Conservation (phyloP, 2,113 vertebrate species). For the Sinocyclocheilus anshuiensis region DNA sequence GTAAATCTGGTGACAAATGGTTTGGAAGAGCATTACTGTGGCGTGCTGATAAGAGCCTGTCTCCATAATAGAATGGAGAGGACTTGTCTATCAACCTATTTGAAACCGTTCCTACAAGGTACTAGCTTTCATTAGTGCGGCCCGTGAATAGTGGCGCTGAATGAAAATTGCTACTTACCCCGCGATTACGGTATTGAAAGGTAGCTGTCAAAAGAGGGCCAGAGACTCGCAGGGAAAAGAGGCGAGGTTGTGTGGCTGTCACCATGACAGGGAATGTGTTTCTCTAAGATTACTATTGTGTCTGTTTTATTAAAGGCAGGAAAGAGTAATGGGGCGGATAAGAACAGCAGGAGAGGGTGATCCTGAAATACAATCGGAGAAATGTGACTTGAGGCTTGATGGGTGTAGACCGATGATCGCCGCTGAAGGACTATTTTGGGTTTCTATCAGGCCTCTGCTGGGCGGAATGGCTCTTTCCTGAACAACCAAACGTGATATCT, state of each 20-base stretch:
- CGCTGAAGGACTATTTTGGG: conserved; percentile 32
- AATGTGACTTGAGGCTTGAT: conserved; percentile 41
- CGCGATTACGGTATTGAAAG: conserved; percentile 92
- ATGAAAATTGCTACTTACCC: conserved; percentile 62
- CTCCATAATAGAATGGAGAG: conserved; percentile 56
- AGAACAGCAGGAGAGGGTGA: conserved; percentile 34
- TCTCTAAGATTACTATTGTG: conserved; percentile 47
- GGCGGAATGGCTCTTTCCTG: conserved; percentile 28
- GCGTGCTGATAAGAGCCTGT: conserved; percentile 53
- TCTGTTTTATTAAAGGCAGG: conserved; percentile 49
- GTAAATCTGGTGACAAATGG: conserved; percentile 58
- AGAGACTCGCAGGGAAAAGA: conserved; percentile 34
- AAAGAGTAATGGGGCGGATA: conserved; percentile 40
- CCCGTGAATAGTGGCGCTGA: conserved; percentile 51
- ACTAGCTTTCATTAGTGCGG: conserved; percentile 59
- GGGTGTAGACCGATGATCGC: conserved; percentile 31
- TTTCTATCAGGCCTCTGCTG: conserved; percentile 36
- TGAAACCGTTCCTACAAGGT: conserved; percentile 52
- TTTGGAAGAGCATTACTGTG: conserved; percentile 54
- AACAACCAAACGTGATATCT: not conserved
- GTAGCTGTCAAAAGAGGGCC: conserved; percentile 90
- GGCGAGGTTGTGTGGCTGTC: conserved; percentile 29
- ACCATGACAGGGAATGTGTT: conserved; percentile 45
- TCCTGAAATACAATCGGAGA: conserved; percentile 45
- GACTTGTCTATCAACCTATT: conserved; percentile 55